Evolutionary conservation across 2,113 vertebrate species (phyloP).

Genomic region (Phylloscopus whistleri): DNA sequence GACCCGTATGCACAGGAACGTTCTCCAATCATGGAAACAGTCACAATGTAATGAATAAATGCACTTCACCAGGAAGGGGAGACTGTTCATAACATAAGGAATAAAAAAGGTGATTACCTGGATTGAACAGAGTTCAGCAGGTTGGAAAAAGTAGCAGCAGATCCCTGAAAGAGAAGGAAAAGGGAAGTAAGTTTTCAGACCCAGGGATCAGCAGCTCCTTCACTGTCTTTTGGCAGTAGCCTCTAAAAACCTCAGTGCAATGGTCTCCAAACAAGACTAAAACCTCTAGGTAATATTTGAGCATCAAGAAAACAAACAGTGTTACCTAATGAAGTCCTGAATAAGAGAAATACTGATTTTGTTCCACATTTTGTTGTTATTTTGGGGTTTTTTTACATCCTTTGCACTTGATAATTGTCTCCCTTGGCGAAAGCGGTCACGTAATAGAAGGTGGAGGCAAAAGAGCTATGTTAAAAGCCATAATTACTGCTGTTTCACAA

Average conservation of each 20-base stretch:
- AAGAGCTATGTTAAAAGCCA: conserved; percentile 4
- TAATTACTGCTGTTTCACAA: conserved; percentile 47
- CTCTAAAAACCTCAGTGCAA: background rate
- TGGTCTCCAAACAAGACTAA: background rate
- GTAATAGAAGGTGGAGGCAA: background rate
- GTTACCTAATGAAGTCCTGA: background rate
- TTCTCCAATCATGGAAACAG: background rate
- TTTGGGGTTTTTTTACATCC: background rate
- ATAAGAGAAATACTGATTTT: background rate
- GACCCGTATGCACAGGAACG: background rate
- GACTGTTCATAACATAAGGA: background rate
- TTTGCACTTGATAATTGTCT: background rate
- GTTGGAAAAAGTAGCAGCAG: background rate
- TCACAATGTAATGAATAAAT: background rate
- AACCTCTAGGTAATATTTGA: background rate
- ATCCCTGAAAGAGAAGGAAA: background rate
- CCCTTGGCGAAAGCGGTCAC: background rate
- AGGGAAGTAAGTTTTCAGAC: background rate
- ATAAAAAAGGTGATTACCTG: background rate
- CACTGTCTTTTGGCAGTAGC: background rate
- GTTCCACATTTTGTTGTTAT: background rate
- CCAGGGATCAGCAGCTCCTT: background rate
- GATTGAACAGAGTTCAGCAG: background rate
- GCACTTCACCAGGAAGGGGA: background rate
- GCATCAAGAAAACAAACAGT: background rate